These are phyloP conservation scores for Cenopis cana DNA, from an alignment of 2,888 invertebrate species.

Conservation along the genomic window DNA sequence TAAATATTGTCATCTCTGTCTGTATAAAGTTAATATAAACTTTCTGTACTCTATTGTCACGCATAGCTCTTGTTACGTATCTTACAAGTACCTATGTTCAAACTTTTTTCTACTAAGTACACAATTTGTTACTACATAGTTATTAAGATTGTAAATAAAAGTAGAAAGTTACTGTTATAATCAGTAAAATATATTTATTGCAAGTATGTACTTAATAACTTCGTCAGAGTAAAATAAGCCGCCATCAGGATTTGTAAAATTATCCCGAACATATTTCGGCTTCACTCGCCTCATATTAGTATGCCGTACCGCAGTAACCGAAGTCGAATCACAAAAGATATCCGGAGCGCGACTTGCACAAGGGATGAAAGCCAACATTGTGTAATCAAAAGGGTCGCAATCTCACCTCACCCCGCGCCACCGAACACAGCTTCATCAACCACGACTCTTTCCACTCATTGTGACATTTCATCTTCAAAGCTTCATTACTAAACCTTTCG, in stretches of 20 bases:
- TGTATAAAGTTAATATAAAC: neutral
- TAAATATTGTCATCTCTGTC: neutral
- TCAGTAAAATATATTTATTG: no score
- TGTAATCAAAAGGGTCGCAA: constrained; percentile 85
- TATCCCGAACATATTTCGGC: constrained; percentile 71
- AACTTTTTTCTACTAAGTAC: no score
- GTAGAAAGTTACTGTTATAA: no score
- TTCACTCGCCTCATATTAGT: constrained; percentile 78
- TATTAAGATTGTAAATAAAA: no score
- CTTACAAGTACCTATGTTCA: no score
- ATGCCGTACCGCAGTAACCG: constrained; percentile 82
- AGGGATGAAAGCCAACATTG: constrained; percentile 84
- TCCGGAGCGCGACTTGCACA: constrained; percentile 84
- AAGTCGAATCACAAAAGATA: constrained; percentile 85
- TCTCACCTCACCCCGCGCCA: constrained; percentile 75
- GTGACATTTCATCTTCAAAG: constrained; percentile 72
- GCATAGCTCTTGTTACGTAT: no score
- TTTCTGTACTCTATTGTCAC: neutral
- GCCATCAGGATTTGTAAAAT: constrained; percentile 58
- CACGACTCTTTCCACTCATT: constrained; percentile 79
- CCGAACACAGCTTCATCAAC: constrained; percentile 83
- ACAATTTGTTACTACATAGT: no score
- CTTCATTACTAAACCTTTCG: constrained; percentile 47
- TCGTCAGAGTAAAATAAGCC: constrained; percentile 44
- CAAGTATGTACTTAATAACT: constrained; percentile 4